Evolutionary conservation across 1,140 invertebrate genomes (phyloP).

Genomic region (Gonioctena quinquepunctata): DNA sequence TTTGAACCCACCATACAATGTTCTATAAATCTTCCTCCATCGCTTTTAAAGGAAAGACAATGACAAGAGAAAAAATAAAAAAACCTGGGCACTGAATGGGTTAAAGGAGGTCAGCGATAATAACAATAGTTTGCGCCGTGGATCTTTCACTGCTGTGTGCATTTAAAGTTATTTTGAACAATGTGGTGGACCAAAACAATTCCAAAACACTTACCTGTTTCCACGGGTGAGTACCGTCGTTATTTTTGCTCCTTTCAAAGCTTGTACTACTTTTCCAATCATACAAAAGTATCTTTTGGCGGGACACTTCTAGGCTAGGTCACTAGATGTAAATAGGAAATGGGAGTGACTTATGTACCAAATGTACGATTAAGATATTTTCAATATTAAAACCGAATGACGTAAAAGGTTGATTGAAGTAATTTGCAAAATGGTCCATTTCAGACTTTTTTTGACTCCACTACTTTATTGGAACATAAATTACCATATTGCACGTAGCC

Average conservation of each 20-base stretch:
- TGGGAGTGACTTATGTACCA: neutral
- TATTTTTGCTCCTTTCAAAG: neutral
- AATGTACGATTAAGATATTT: too few relatives aligned
- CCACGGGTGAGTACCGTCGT: slow-evolving; percentile 40
- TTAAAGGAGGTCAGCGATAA: neutral
- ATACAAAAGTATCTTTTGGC: neutral
- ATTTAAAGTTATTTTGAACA: neutral
- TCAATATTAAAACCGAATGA: too few relatives aligned
- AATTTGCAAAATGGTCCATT: too few relatives aligned
- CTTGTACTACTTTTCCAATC: neutral
- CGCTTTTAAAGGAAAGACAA: neutral
- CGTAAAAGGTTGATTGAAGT: too few relatives aligned
- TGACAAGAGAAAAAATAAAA: neutral
- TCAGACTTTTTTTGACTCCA: too few relatives aligned
- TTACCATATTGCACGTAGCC: too few relatives aligned
- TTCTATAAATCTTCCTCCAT: neutral
- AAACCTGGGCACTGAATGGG: neutral
- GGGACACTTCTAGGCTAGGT: neutral
- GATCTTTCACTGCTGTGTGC: neutral
- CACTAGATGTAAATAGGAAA: neutral
- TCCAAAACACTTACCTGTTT: slow-evolving; percentile 44
- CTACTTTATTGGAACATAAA: too few relatives aligned
- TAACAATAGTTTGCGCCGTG: neutral
- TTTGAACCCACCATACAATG: neutral
- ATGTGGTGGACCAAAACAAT: slow-evolving; percentile 38